These are phyloP conservation scores for Muricea muricata DNA, from an alignment of 92 coral and sea anemone genomes.

Conservation along the genomic window DNA sequence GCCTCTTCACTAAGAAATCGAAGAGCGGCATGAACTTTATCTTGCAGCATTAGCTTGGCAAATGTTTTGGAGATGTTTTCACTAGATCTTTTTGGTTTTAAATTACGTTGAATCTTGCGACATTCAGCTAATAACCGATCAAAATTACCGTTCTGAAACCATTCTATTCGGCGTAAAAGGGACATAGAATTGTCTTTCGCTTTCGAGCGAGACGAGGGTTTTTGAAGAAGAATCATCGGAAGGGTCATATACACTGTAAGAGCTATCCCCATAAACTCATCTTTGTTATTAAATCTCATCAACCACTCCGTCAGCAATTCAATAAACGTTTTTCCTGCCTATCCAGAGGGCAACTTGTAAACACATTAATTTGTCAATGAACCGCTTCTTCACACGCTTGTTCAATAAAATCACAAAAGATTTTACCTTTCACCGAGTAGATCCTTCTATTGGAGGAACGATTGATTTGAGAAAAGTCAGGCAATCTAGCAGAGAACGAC, in stretches of 20 bases:
- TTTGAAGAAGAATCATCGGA: background rate
- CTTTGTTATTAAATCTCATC: slow-evolving; percentile 3
- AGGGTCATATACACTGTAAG: background rate
- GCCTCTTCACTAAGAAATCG: background rate
- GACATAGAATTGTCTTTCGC: background rate
- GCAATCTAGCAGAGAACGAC: too few species aligned
- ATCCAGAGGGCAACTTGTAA: background rate
- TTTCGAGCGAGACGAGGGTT: background rate
- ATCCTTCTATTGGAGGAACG: too few species aligned
- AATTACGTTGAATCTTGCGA: background rate
- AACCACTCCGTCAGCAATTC: background rate
- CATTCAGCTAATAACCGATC: background rate
- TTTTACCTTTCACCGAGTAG: too few species aligned
- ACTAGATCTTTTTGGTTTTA: background rate
- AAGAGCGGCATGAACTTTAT: background rate
- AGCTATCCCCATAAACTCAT: background rate
- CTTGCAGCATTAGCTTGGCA: background rate
- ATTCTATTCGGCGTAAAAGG: background rate
- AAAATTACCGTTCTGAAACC: background rate
- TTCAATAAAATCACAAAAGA: background rate
- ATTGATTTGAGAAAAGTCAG: too few species aligned
- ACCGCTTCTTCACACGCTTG: background rate
- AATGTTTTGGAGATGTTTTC: background rate
- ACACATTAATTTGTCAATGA: background rate
- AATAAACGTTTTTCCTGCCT: background rate